phyloP scores from a whole-genome alignment of 2,888 invertebrate genomes.

The Drosophila multiciliata region DNA sequence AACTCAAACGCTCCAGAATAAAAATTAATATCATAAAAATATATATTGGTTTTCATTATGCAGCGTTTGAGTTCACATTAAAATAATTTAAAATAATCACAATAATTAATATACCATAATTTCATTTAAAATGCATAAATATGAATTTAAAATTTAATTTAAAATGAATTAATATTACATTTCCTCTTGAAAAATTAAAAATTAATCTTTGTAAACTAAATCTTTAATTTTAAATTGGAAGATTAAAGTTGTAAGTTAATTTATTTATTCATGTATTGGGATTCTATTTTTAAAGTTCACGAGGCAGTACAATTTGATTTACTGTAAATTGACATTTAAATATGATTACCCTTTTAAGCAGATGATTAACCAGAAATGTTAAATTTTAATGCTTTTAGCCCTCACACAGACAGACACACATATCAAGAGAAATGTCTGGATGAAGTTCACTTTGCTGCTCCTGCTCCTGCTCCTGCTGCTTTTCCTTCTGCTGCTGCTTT shows the following conservation, averaged over 20 bases:
- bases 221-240: background rate
- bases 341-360: conserved; percentile 15
- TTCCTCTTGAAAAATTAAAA: background rate
- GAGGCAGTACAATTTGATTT: background rate
- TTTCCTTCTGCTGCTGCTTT: background rate
- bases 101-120: no score
- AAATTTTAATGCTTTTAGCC: conserved; percentile 11
- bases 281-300: background rate
- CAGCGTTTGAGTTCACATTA: no score
- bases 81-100: no score
- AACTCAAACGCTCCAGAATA: background rate
- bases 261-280: background rate
- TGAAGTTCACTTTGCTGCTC: conserved; percentile 65
- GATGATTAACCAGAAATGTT: conserved; percentile 20
- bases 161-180: no score
- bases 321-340: conserved; percentile 3
- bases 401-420: background rate
- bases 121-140: no score
- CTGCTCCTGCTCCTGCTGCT: background rate
- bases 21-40: no score
- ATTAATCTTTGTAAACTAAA: background rate
- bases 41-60: no score
- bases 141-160: no score
- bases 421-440: conserved; percentile 56
- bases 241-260: background rate